These are phyloP conservation scores for Schizothorax lantsangensis DNA, from an alignment of 2,797 vertebrate genomes.

Conservation along the genomic window DNA sequence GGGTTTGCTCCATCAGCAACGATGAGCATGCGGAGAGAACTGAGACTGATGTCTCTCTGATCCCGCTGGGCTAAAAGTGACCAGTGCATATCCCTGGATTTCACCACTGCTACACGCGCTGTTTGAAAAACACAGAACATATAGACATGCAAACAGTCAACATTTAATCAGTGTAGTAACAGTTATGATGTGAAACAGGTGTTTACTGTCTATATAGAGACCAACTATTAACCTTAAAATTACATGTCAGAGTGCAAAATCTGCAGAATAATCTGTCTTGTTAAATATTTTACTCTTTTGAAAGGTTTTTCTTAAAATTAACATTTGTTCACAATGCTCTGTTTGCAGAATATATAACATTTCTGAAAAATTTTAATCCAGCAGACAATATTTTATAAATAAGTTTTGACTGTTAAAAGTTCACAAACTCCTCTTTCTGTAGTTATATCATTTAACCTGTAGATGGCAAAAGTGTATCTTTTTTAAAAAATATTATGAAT, in stretches of 20 bases:
- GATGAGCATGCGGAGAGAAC: constrained; percentile 92
- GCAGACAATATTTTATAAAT: background rate
- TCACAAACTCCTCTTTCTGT: background rate
- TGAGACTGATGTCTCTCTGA: constrained; percentile 91
- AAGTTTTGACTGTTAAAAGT: background rate
- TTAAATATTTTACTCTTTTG: background rate
- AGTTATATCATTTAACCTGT: background rate
- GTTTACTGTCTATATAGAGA: background rate
- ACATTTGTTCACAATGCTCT: background rate
- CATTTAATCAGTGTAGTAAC: background rate
- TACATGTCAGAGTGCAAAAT: background rate
- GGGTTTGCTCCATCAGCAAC: constrained; percentile 96
- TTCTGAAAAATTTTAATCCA: background rate
- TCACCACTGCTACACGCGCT: constrained; percentile 92
- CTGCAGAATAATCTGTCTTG: too few relatives aligned
- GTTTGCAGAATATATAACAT: background rate
- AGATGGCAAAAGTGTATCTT: background rate
- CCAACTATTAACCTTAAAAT: background rate
- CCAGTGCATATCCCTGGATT: constrained; percentile 99
- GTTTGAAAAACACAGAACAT: constrained; percentile 34
- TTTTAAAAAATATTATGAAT: background rate
- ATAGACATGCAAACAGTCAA: background rate
- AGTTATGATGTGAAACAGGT: background rate
- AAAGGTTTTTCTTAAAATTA: background rate
- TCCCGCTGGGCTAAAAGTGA: constrained; percentile 95